These are phyloP conservation scores for Zeuzera pyrina DNA, from an alignment of 2,888 invertebrate genomes.

Conservation along the genomic window DNA sequence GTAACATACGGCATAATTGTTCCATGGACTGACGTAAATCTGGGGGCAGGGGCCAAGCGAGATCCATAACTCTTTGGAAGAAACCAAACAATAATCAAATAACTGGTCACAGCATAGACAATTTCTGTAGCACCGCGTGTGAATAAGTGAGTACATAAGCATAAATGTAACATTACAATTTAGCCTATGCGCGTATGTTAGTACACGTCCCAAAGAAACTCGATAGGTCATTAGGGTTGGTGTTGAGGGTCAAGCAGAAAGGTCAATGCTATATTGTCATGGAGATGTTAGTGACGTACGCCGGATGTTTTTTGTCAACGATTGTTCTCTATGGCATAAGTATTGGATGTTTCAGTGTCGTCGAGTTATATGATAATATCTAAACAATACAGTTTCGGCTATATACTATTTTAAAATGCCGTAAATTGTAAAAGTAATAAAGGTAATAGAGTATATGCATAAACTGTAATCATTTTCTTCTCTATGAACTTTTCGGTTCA, in stretches of 20 bases:
- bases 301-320: slow-evolving; percentile 36
- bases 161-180: too few relatives aligned
- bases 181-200: slow-evolving; percentile 18
- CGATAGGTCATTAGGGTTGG: slow-evolving; percentile 46
- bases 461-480: too few relatives aligned
- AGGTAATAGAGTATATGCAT: too few relatives aligned
- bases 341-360: too few relatives aligned
- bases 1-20: slow-evolving; percentile 54
- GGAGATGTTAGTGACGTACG: slow-evolving; percentile 38
- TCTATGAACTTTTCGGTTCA: background rate
- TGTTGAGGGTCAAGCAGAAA: slow-evolving; percentile 38
- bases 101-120: slow-evolving; percentile 22
- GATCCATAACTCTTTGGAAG: slow-evolving; percentile 50
- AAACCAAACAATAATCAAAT: slow-evolving; percentile 27
- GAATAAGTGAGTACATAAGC: too few relatives aligned
- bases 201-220: slow-evolving; percentile 48
- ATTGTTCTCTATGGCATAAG: slow-evolving; percentile 13
- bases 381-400: too few relatives aligned
- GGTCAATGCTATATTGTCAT: slow-evolving; percentile 64
- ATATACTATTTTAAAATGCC: too few relatives aligned
- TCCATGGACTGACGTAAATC: slow-evolving; percentile 57
- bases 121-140: slow-evolving; percentile 1
- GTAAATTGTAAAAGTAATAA: too few relatives aligned
- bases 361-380: too few relatives aligned
- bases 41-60: slow-evolving; percentile 48